These are phyloP conservation scores for Oxystoma pomonae DNA, from an alignment of 2,888 invertebrate species.

Conservation along the genomic window DNA sequence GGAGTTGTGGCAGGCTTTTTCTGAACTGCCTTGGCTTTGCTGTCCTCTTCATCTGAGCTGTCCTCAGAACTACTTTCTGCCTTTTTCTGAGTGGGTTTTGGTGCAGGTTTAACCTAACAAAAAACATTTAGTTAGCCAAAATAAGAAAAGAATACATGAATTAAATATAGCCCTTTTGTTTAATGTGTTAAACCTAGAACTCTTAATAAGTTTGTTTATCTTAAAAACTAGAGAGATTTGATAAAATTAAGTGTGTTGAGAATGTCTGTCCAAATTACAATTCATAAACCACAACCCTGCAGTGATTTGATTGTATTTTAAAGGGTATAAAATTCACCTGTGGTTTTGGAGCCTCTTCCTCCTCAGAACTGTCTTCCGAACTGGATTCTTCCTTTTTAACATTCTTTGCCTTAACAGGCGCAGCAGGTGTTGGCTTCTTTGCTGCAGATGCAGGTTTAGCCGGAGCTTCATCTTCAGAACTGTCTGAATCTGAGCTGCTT, in stretches of 20 bases:
- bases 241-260: too few species aligned
- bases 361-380: background rate
- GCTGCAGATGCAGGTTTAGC: background rate
- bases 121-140: too few species aligned
- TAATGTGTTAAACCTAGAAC: too few species aligned
- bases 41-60: background rate
- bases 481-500: background rate
- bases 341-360: background rate
- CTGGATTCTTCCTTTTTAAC: too few species aligned
- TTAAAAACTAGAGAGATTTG: too few species aligned
- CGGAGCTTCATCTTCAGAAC: background rate
- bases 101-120: background rate
- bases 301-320: too few species aligned
- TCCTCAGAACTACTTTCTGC: background rate
- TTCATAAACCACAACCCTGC: too few species aligned
- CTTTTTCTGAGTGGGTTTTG: background rate
- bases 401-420: background rate
- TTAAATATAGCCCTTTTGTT: too few species aligned
- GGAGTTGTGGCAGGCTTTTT: background rate
- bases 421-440: slow-evolving; percentile 6
- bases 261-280: too few species aligned
- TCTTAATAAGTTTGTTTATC: too few species aligned
- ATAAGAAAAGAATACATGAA: too few species aligned
- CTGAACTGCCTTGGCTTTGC: background rate
- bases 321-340: too few species aligned